These are phyloP conservation scores for Pseudomyrmex cubaensis DNA, from an alignment of 1,140 invertebrate species.

Conservation along the genomic window DNA sequence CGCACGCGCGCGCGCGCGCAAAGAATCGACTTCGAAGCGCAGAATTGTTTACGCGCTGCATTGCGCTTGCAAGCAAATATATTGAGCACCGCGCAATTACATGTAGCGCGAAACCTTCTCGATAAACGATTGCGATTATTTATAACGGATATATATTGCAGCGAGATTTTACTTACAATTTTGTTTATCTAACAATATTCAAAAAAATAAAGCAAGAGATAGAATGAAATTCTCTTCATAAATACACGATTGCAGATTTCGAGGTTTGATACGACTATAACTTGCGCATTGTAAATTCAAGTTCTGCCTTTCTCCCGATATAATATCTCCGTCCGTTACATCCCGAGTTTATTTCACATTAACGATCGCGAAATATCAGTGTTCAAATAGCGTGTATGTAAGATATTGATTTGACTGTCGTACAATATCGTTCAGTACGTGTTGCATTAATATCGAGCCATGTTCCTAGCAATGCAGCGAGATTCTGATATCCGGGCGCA, in stretches of 20 bases:
- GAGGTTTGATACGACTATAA: background rate
- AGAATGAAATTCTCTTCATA: no score
- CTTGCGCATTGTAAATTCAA: conserved; percentile 25
- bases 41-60: background rate
- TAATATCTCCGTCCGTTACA: background rate
- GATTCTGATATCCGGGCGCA: conserved; percentile 50
- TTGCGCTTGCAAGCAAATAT: background rate
- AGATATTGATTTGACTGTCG: conserved; percentile 29
- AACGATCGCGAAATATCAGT: conserved; percentile 30
- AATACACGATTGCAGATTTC: background rate
- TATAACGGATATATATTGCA: background rate
- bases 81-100: background rate
- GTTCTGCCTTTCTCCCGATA: background rate
- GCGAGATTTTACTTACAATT: no score
- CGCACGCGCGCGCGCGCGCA: no score
- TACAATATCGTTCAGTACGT: conserved; percentile 16
- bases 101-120: background rate
- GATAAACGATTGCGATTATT: background rate
- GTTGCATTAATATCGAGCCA: conserved; percentile 50
- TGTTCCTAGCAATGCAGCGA: conserved; percentile 48
- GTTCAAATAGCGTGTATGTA: conserved; percentile 40
- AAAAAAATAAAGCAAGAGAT: no score
- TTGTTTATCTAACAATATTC: no score
- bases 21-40: conserved; percentile 9
- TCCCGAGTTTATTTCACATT: conserved; percentile 7